Evolutionary conservation across 2,113 vertebrate genomes (phyloP), one percentile per base, ranked within the genome.

Genomic region (Takifugu bimaculatus): DNA sequence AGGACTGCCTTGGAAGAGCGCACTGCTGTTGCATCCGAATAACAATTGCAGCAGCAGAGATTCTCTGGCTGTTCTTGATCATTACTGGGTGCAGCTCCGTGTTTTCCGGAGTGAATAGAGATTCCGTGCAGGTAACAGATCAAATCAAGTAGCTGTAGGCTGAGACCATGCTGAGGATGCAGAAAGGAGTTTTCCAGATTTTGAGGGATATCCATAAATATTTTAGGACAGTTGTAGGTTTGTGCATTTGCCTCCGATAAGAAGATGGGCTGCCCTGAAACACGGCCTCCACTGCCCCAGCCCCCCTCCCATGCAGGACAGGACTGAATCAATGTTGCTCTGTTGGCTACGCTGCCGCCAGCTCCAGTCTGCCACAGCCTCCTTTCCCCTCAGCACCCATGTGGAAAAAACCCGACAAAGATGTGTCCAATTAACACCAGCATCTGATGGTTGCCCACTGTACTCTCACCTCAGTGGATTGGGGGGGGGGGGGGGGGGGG

Each of bases 361-460:
- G 65, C 75, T 70, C 66, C 70, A n/a, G 53, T 59, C 48, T 77
- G 29, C 68, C 78, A 59, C 48, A 13, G 49, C 54, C 60, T 72
- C 45, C 26, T 54, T 62, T 47, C 27, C 6, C 63, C 70, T 45
- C 35, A 65, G 59, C 57, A 27, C 65, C 66, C 57, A 48, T 35
- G 59, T 56, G 26, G 39, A 70, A 75, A 70, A 72, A 74, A 70
- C 68, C 62, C 52, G 15, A 67, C 51, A 57, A 69, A 73, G 73
- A 78, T 78, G 74, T 70, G 50, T 75, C 76, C 70, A 84, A 87
- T 89, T 84, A 84, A 81, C 80, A 83, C 81, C 61, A 76, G 65
- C 59, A 32, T 69, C 71, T 10, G 25, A 20, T 52, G 68, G 65
- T 68, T 79, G n/a, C 13, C 1, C 5, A 48, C 51, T 77, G 74